These are phyloP conservation scores for Brachyistius frenatus DNA, from an alignment of 2,113 vertebrate species.

Conservation along the genomic window DNA sequence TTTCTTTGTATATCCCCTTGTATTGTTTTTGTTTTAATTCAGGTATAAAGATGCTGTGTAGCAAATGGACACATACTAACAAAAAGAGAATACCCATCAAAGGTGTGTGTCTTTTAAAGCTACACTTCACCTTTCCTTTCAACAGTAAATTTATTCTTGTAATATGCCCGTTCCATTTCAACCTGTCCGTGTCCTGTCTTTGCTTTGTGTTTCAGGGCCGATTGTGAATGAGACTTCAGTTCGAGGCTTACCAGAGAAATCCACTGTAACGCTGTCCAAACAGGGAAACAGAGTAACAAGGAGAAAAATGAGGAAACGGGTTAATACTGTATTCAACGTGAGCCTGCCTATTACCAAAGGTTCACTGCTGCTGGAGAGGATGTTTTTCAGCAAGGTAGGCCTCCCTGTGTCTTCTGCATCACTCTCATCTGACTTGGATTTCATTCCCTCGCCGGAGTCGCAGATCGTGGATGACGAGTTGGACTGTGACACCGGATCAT, in stretches of 20 bases:
- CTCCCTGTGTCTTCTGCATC: background rate
- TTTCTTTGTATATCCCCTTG: conserved; percentile 12
- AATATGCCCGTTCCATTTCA: conserved; percentile 3
- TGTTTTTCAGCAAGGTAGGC: conserved; percentile 43
- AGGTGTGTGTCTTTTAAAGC: conserved; percentile 50
- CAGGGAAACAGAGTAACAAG: background rate
- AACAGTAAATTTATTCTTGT: background rate
- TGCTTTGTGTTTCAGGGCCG: conserved; percentile 42
- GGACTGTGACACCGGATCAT: background rate
- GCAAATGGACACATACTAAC: background rate
- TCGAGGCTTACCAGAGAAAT: background rate
- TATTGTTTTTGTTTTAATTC: conserved; percentile 4
- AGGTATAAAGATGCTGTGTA: conserved; percentile 68
- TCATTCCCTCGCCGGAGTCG: background rate
- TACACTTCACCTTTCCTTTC: background rate
- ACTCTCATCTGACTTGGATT: background rate
- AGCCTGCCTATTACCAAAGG: conserved; percentile 70
- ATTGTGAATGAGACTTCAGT: background rate
- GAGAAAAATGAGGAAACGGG: background rate
- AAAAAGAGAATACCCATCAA: conserved; percentile 8
- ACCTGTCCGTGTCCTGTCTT: background rate
- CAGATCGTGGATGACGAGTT: background rate
- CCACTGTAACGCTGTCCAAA: background rate
- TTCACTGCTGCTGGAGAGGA: conserved; percentile 71
- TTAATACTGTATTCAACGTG: conserved; percentile 73